These are phyloP conservation scores for Hippocampus barbouri DNA, from an alignment of 2,113 vertebrate species.

Conservation along the genomic window DNA sequence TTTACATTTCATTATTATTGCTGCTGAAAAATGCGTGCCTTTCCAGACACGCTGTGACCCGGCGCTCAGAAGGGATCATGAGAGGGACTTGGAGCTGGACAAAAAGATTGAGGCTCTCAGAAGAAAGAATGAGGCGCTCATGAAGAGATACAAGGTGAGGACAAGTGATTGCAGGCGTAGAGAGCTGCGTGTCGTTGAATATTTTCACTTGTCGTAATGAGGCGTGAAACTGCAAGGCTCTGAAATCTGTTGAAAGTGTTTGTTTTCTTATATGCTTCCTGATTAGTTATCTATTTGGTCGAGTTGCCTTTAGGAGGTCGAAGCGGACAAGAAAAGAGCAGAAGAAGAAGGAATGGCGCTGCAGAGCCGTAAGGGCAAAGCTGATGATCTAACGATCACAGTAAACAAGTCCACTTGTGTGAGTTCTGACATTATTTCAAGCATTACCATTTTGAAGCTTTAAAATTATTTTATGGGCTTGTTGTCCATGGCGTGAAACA, in stretches of 20 bases:
- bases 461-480: slow-evolving; percentile 2
- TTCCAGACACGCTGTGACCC: slow-evolving; percentile 73
- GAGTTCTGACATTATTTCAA: slow-evolving; percentile 55
- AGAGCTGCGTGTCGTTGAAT: not conserved
- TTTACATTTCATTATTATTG: not conserved
- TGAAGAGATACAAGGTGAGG: slow-evolving; percentile 90
- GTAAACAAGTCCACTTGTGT: slow-evolving; percentile 87
- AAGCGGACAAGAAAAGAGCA: slow-evolving; percentile 89
- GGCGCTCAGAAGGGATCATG: slow-evolving; percentile 79
- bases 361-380: slow-evolving; percentile 75
- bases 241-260: not conserved
- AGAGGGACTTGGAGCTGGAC: slow-evolving; percentile 88
- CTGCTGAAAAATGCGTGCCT: slow-evolving; percentile 1
- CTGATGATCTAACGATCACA: slow-evolving; percentile 90
- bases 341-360: slow-evolving; percentile 87
- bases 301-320: slow-evolving; percentile 83
- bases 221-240: not conserved
- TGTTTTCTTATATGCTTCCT: slow-evolving; percentile 7
- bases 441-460: not conserved
- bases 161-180: slow-evolving; percentile 7
- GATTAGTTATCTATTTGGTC: slow-evolving; percentile 11
- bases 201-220: not conserved
- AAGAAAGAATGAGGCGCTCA: slow-evolving; percentile 90
- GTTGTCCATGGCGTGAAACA: slow-evolving; percentile 46
- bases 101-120: slow-evolving; percentile 89